These are phyloP conservation scores for Tortricodes alternella DNA, from an alignment of 2,888 invertebrate genomes.

Conservation along the genomic window DNA sequence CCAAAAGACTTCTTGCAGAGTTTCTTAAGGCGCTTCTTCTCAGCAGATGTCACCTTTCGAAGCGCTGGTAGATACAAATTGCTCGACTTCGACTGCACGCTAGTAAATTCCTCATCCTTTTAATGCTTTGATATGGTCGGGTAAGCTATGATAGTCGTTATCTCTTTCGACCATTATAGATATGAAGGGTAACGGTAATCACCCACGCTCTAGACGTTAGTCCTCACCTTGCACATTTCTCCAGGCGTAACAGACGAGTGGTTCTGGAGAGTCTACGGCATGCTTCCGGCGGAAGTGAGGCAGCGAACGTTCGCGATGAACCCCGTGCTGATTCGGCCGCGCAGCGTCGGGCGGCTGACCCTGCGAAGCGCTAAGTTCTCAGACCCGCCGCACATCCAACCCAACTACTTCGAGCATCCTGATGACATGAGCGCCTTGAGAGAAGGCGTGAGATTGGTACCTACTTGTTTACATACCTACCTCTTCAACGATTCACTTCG, in stretches of 20 bases:
- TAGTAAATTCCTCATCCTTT: too few relatives aligned
- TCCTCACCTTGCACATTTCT: not conserved
- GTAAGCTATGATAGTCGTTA: too few relatives aligned
- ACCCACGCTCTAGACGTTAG: too few relatives aligned
- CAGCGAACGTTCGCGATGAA: constrained; percentile 86
- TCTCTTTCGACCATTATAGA: too few relatives aligned
- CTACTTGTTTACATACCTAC: constrained; percentile 3
- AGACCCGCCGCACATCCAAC: constrained; percentile 89
- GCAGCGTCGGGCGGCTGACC: constrained; percentile 87
- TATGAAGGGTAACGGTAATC: too few relatives aligned
- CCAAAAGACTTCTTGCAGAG: too few relatives aligned
- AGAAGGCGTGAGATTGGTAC: constrained; percentile 88
- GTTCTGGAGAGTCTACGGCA: constrained; percentile 80
- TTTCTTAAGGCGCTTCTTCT: too few relatives aligned
- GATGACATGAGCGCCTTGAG: constrained; percentile 88
- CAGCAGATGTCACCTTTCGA: too few relatives aligned
- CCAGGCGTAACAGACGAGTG: constrained; percentile 83
- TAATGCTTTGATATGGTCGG: too few relatives aligned
- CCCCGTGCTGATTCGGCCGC: constrained; percentile 88
- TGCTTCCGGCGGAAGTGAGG: constrained; percentile 60
- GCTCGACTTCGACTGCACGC: too few relatives aligned
- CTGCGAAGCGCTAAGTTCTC: constrained; percentile 88
- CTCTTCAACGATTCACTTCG: too few relatives aligned
- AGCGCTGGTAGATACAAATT: too few relatives aligned
- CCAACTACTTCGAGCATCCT: constrained; percentile 90